Evolutionary conservation across 2,888 invertebrate genomes (phyloP), one percentile per base, ranked within the genome.

Genomic region (Cremastinae sp.): DNA sequence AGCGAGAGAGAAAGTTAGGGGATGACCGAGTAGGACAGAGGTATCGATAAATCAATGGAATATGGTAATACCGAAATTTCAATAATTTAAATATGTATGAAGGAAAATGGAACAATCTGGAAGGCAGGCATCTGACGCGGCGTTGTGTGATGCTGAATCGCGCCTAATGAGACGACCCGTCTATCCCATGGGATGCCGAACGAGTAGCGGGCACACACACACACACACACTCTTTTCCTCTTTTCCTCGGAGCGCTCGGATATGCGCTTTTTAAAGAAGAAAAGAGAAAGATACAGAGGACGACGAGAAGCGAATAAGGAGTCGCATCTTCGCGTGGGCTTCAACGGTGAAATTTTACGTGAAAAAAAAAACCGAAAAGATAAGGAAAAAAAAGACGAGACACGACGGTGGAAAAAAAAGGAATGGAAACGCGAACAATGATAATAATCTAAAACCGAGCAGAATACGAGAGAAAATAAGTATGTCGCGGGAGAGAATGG

Each of bases 31-130:
- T 14, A n/a, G 65, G 55, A 66, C 43, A 45, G 83, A 85, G 84
- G 84, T 85, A 86, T 83, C 87, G 87, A 88, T 88, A 88, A 88
- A 88, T 88, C 88, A 88, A 88, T 88, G 86, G 86, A 87, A 85
- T 87, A 88, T 88, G 88, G 88, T 88, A 88, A 88, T 88, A 82
- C 78, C 74, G 74, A 82, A 84, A 88, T 88, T 88, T 88, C 87
- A 88, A 88, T 88, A 87, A 88, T 87, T 88, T 88, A 88, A 88
- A 88, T 88, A 88, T 88, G 86, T 87, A 88, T 88, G 88, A 88
- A 88, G 87, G 85, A 87, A 87, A 88, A 88, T 87, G 88, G 86
- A 88, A 88, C 86, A 87, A 88, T 87, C 86, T 84, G 85, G 85
- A 83, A 83, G 84, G 83, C 81, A 84, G 84, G 84, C 85, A 85